Conservation (phyloP, 2,113 vertebrate species). For the Ramphastos sulfuratus region DNA sequence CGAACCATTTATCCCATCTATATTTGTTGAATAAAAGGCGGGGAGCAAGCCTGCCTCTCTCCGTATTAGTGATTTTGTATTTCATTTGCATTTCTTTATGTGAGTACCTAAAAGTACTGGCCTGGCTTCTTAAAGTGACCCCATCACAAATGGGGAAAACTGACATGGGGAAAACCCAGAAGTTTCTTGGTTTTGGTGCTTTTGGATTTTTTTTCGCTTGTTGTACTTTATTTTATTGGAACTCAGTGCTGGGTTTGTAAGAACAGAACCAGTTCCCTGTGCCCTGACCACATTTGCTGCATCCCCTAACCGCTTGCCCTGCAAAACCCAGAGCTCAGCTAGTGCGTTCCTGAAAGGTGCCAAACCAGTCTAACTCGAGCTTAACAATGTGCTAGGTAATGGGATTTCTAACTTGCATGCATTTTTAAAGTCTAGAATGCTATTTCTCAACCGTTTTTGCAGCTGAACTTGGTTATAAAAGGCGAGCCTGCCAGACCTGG, state of each 20-base stretch:
- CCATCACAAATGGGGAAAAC: neutral
- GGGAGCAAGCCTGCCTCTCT: neutral
- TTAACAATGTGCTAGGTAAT: slow-evolving; percentile 36
- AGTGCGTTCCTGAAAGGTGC: neutral
- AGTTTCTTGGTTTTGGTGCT: neutral
- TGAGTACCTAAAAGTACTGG: neutral
- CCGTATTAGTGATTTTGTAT: neutral
- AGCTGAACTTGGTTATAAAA: neutral
- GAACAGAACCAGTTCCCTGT: neutral
- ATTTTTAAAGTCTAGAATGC: neutral
- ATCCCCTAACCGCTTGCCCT: neutral
- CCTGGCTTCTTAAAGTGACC: neutral
- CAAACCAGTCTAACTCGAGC: slow-evolving; percentile 56
- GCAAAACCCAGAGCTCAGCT: neutral
- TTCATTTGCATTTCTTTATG: slow-evolving; percentile 23
- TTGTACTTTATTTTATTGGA: neutral
- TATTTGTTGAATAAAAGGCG: slow-evolving; percentile 9
- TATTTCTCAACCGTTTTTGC: neutral
- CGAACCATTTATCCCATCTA: slow-evolving; percentile 17
- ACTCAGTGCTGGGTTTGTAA: neutral
- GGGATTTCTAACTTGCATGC: neutral
- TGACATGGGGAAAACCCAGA: neutral
- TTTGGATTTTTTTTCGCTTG: neutral
- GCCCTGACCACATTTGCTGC: neutral
- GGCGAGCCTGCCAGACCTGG: neutral